Evolutionary conservation across 2,888 invertebrate genomes (phyloP).

Genomic region (Drosophila nigritarsus): DNA sequence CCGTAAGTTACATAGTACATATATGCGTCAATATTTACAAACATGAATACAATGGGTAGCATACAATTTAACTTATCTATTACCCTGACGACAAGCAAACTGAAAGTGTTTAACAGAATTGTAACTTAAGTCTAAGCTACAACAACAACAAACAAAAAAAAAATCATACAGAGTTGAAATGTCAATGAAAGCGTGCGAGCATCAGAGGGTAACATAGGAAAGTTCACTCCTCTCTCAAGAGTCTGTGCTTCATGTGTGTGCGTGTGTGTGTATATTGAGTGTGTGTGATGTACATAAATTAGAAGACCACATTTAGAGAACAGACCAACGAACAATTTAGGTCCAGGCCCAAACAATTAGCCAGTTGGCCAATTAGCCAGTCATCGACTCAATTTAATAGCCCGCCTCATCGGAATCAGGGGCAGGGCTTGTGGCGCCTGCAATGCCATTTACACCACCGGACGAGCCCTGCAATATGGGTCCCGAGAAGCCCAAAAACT

Average conservation of each 20-base stretch:
- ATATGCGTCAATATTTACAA: constrained; percentile 75
- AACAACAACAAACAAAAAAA: constrained; percentile 30
- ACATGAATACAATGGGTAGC: constrained; percentile 64
- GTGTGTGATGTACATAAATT: constrained; percentile 46
- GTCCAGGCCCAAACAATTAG: constrained; percentile 1
- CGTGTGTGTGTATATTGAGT: constrained; percentile 16
- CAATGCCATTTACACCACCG: constrained; percentile 75
- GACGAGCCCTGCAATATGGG: constrained; percentile 85
- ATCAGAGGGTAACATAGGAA: constrained; percentile 28
- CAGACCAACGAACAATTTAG: constrained; percentile 20
- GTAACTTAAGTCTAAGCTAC: constrained; percentile 48
- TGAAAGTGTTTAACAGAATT: constrained; percentile 39
- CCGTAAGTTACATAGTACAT: constrained; percentile 41
- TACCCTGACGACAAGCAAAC: constrained; percentile 52
- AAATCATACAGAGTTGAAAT: constrained; percentile 35
- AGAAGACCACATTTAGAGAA: constrained; percentile 36
- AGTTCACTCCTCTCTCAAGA: constrained; percentile 17
- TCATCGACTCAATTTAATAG: constrained; percentile 68
- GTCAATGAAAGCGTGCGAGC: constrained; percentile 43
- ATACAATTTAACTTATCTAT: constrained; percentile 56
- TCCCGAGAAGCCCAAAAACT: constrained; percentile 84
- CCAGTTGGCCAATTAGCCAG: constrained; percentile 11
- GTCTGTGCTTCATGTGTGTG: constrained; percentile 15
- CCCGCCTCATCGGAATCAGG: constrained; percentile 84
- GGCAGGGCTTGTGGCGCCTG: constrained; percentile 76